Evolutionary conservation across 2,888 invertebrate species (phyloP), one percentile per base, ranked within the genome.

Genomic region (Crematogaster levior): DNA sequence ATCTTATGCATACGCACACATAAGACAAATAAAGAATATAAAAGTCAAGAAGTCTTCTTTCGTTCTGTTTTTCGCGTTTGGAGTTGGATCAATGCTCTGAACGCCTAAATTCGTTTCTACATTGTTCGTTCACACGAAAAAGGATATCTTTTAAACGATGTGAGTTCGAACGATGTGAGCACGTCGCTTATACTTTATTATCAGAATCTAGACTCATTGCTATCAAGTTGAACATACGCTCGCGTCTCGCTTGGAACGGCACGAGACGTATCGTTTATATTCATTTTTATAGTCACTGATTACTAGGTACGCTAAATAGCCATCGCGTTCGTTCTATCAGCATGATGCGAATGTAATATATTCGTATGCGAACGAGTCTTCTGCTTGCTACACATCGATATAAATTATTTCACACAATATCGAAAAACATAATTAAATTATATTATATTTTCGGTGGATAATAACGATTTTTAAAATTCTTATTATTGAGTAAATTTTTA

Each of bases 281-380:
- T 90, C 91, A 91, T 91, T 93, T 92, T 92, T 93, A 92, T 91
- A 90, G 90, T 89, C 91, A 86, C 85, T 93, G 93, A 93, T 93
- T 93, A 91, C 92, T 88, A 91, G 92, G 92, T 92, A 91, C n/a
- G n/a, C 88, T 91, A 90, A 92, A 92, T 91, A 91, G 91, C 88
- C 89, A 92, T 91, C 90, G 82, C 82, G 89, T 90, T 86, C 86
- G 86, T 83, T 87, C 88, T 90, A 88, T 90, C 88, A 87, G 82
- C 81, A 66, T 85, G 87, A 87, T 85, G 74, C 74, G 34, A 85
- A 75, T 73, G 65, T 84, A 82, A 88, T 85, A 85, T 85, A 79
- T 77, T 37, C 66, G 70, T 21, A 6, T 48, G 12, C 18, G 43
- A 51, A 6, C 34, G n/a, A 68, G 1, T 68, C 6, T 30, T 68